Conservation (phyloP, 2,888 invertebrate species). For the Drosophila prolongata region DNA sequence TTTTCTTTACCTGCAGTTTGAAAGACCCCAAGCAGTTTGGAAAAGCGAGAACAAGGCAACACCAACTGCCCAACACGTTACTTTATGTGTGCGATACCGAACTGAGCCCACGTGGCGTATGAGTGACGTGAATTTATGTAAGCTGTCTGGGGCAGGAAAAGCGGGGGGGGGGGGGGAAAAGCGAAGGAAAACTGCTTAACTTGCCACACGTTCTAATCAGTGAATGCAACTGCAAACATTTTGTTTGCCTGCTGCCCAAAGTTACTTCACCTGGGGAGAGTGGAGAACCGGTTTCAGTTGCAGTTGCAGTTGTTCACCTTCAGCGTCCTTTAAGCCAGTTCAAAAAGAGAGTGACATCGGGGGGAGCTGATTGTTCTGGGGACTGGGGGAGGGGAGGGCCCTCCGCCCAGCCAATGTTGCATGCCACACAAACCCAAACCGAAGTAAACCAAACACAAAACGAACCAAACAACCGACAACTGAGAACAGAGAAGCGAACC, state of each 20-base stretch:
- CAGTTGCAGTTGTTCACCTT: slow-evolving; percentile 75
- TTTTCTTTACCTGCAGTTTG: slow-evolving; percentile 5
- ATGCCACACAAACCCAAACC: slow-evolving; percentile 34
- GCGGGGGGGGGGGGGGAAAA: background rate
- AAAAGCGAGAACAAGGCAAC: slow-evolving; percentile 30
- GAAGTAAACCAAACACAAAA: slow-evolving; percentile 28
- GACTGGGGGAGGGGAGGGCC: slow-evolving; percentile 2
- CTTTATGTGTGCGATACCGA: slow-evolving; percentile 41
- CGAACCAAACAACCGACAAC: slow-evolving; percentile 33
- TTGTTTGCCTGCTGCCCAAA: slow-evolving; percentile 54
- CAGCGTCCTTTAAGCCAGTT: slow-evolving; percentile 70
- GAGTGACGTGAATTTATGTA: slow-evolving; percentile 79
- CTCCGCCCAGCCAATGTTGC: slow-evolving; percentile 35
- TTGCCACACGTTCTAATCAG: slow-evolving; percentile 77
- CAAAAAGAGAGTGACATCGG: slow-evolving; percentile 7
- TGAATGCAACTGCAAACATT: slow-evolving; percentile 50
- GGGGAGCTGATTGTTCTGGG: background rate
- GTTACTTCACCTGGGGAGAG: slow-evolving; percentile 15
- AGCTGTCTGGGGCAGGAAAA: slow-evolving; percentile 51
- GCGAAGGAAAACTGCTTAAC: slow-evolving; percentile 39
- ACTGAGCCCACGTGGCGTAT: slow-evolving; percentile 74
- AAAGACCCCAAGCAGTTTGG: slow-evolving; percentile 13
- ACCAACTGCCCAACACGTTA: slow-evolving; percentile 17
- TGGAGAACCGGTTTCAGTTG: slow-evolving; percentile 42
- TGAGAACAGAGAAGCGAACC: slow-evolving; percentile 9